Evolutionary conservation across 1,140 invertebrate species (phyloP), one percentile per base, ranked within the genome.

Genomic region (Hesperophylax magnus): DNA sequence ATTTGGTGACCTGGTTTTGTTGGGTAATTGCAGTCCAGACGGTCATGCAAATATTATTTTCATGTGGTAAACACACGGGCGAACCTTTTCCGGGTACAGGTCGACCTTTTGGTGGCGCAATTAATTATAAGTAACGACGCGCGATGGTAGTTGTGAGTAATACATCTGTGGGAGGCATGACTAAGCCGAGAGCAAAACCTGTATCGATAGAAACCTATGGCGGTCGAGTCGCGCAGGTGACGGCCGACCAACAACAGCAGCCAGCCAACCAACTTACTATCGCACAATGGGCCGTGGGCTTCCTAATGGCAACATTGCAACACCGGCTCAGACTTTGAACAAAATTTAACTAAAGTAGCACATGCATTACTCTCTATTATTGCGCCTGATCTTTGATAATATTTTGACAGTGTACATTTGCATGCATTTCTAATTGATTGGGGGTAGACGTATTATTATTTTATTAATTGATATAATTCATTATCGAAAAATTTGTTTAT

Each of bases 161-260:
- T 76, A 56, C 56, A 39, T 34, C 72, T 60, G 72, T 76, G 54
- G 72, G 72, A 76, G 72, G 72, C 22, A 60, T 76, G 72, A 76
- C 72, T 76, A 76, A 76, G 69, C 31, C 72, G 72, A 31, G 72
- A 76, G 72, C 72, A 76, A 76, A 72, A 72, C 69, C 69, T 72
- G 69, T 72, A 72, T 72, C 69, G 47, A 53, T 54, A 54, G 69
- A 39, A 67, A 67, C 63, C 63, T 67, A 61, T 17, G 27, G 63
- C 63, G 17, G 63, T 20, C 69, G 47, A 27, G 20, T 3, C 18
- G 69, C 52, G 69, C 69, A 72, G 69, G 47, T 72, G 69, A 53
- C 47, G 69, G 47, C 47, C 27, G 69, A 24, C 47, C 18, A 24
- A 14, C 69, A 27, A 20, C 39, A 8, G 9, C 34, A 9, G 34